Base-by-base conservation (phyloP, 2,888 invertebrate species). In the Napeogenes sylphis region DNA sequence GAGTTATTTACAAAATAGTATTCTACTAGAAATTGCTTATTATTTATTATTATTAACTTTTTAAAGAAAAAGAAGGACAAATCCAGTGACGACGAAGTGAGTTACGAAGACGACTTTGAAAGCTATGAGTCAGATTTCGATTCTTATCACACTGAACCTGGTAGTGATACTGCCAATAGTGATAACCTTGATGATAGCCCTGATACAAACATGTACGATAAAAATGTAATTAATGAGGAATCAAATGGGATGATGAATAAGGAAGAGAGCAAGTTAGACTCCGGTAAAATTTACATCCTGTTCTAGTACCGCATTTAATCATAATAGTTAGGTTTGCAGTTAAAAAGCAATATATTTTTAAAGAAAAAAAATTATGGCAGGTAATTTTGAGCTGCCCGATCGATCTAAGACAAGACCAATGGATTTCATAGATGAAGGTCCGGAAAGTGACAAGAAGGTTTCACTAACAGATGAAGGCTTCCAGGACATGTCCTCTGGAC, bases 81-180 rank as follows among this genome's bases (percentile, higher is more conserved):
- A 63, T 70, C 76, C 2, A 84, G 83, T 45, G 87, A 87, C 8
- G 87, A 85, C 60, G 86, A 89, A 33, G 65, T 85, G 0, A 87
- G 83, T 61, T 91, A 91, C 61, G 91, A 90, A 78, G 90, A 91
- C n/a, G 91, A 91, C 60, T 91, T 91, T 51, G 91, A 91, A 62
- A 90, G 90, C 55, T 91, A 91, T 68, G 90, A 90, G 69, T 91
- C 91, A 0, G 91, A 91, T 68, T 91, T 91, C 59, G 90, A 91
- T 12, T 90, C 91, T 0, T 88, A 89, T 62, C 85, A 87, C 56
- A 87, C 83, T 64, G 75, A 75, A 6, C 58, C 55, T 13, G 71
- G 66, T 35, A 12, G 30, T 0, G 61, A 42, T 13, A 62, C 61
- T 14, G 63, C 55, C 4, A 61, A 46, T n/a, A 64, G 63, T 8